Base-by-base conservation (phyloP, 2,888 invertebrate genomes). In the Ophion ventricosus region DNA sequence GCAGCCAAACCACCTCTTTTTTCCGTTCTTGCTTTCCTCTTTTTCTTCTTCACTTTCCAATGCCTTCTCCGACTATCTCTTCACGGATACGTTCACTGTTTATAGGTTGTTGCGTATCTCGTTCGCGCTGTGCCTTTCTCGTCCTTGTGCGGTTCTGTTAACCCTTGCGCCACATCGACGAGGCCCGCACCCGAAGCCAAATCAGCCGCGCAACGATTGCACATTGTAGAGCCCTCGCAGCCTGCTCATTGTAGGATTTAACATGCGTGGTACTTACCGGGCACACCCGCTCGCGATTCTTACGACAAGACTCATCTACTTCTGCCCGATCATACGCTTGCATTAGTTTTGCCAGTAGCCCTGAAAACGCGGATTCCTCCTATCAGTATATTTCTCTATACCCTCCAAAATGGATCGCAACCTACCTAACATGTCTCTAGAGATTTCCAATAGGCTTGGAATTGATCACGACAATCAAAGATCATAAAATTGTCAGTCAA, bases 221-320 rank as follows among this genome's bases (percentile, higher is more conserved):
- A 79, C 64, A 78, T 69, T 64, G 76, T 79, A 49, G 80, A 77
- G 76, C 57, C 56, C 76, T 57, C 49, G 84, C 74, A 87, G 86
- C 84, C 61, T 63, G 35, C 49, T 49, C 17, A 49, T 49, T 49
- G 49, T 10, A 56, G 69, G 72, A 84, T 81, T 70, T 77, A 75
- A 29, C 35, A 56, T 40, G 10, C 25, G 69, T 59, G 66, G 5
- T 64, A 26, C 56, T 43, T 40, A 56, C 54, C 35, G 69, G 43
- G 57, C 26, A 69, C 75, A 85, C 86, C 85, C n/a, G n/a, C 80
- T 81, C 88, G 83, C 35, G 72, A 72, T 61, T 85, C 85, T 87
- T 87, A 89, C 88, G 89, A 89, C 49, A 17, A 17, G 49, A 90
- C 88, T 88, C 89, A 89, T 90, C 88, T 88, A 82, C 86, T 64